Evolutionary conservation across 2,888 invertebrate genomes (phyloP), one percentile per base, ranked within the genome.

Genomic region (Cacoxenus indagator): DNA sequence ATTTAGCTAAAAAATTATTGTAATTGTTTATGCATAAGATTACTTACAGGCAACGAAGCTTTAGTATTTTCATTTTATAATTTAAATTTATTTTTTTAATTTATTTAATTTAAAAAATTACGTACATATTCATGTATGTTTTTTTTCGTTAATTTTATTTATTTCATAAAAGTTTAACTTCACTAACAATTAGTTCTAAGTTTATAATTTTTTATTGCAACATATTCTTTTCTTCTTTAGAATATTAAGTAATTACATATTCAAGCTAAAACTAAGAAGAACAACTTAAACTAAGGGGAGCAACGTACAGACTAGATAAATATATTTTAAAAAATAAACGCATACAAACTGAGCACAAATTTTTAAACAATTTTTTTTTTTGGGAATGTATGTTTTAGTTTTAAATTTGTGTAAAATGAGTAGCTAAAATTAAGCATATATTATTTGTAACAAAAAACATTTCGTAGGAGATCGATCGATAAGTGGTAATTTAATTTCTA

Each of bases 361-460:
- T 37, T 24, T 57, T 57, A 57, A 29, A n/a, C 27, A 14, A 57
- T n/a, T n/a, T 51, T 51, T 22, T 9, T 51, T 51, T 22, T 51
- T 19, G 4, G 51, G 5, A 37, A 37, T 22, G 19, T 51, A 8
- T 51, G 51, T 51, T 51, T 51, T 4, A 19, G 22, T 51, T 11
- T 22, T 22, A 51, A 51, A 14, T 54, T 54, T 8, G 5, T 3
- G 11, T 54, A 54, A 54, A 14, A n/a, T n/a, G n/a, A n/a, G n/a
- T n/a, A n/a, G n/a, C n/a, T n/a, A n/a, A n/a, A n/a, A n/a, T n/a
- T n/a, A n/a, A n/a, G n/a, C n/a, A n/a, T n/a, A n/a, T 67, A 65
- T 70, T 74, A 76, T 74, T 75, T 79, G 73, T 79, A 83, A 83
- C 81, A 81, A 76, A 74, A 69, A 75, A 75, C 70, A 77, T 81